These are phyloP conservation scores for Zoroaster sp. DNA, from an alignment of 53 echinoderm and acorn worm genomes.

Conservation along the genomic window DNA sequence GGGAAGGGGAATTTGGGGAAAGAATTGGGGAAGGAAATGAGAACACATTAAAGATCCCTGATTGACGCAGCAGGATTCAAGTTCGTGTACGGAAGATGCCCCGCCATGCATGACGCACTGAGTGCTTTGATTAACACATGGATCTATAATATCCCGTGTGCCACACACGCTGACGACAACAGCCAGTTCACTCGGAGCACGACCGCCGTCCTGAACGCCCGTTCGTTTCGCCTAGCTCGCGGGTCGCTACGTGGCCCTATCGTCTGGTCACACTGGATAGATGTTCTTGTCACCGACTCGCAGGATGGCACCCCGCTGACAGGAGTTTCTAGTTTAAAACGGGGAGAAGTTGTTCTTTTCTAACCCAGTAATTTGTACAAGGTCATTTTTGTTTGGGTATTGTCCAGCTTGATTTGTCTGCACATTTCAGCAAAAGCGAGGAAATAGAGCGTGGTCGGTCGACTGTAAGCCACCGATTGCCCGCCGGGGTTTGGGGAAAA, in stretches of 20 bases:
- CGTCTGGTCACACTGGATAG: not conserved
- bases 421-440: not conserved
- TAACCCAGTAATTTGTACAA: not conserved
- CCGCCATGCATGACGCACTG: slow-evolving; percentile 53
- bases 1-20: not conserved
- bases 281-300: not conserved
- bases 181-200: slow-evolving; percentile 10
- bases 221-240: slow-evolving; percentile 6
- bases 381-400: slow-evolving; percentile 2
- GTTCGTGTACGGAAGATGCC: slow-evolving; percentile 41
- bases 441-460: slow-evolving; percentile 28
- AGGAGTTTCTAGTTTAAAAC: not conserved
- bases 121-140: slow-evolving; percentile 24
- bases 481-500: not conserved
- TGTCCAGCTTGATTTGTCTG: slow-evolving; percentile 1
- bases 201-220: slow-evolving; percentile 21
- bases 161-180: slow-evolving; percentile 3
- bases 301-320: slow-evolving; percentile 39
- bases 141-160: not conserved
- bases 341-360: not conserved
- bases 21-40: not conserved
- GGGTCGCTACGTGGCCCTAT: not conserved
- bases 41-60: slow-evolving; percentile 4
- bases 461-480: not conserved
- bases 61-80: slow-evolving; percentile 30